These are phyloP conservation scores for Conopomorpha cramerella DNA, from an alignment of 1,140 invertebrate species.

Conservation along the genomic window DNA sequence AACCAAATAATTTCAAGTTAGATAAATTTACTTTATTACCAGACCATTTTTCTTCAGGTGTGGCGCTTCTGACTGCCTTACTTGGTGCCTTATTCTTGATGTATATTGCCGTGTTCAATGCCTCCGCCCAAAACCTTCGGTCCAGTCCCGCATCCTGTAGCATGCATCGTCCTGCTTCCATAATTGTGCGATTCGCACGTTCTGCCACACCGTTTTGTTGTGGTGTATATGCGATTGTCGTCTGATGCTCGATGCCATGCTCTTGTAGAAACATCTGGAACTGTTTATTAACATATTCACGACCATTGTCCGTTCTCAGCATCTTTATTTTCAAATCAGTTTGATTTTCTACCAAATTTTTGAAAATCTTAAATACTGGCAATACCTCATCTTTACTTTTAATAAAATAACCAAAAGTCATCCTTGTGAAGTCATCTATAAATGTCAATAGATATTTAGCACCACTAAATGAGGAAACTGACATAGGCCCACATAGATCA, in stretches of 20 bases:
- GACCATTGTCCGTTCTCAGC: background rate
- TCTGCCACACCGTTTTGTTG: slow-evolving; percentile 33
- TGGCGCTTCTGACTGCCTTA: slow-evolving; percentile 11
- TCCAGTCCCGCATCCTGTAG: background rate
- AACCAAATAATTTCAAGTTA: slow-evolving; percentile 42
- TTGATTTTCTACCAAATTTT: background rate
- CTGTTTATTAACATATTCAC: slow-evolving; percentile 1
- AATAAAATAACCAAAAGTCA: slow-evolving; percentile 21
- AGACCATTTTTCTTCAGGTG: slow-evolving; percentile 36
- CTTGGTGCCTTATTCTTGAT: slow-evolving; percentile 5
- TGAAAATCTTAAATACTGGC: slow-evolving; percentile 16
- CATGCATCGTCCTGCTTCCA: slow-evolving; percentile 12
- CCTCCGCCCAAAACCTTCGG: slow-evolving; percentile 3
- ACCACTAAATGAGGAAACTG: slow-evolving; percentile 12
- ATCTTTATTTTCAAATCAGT: background rate
- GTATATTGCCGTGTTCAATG: slow-evolving; percentile 18
- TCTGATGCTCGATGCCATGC: slow-evolving; percentile 12
- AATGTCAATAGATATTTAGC: slow-evolving; percentile 21
- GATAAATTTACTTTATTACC: slow-evolving; percentile 26
- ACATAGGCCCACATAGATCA: slow-evolving; percentile 30
- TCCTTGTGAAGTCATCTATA: slow-evolving; percentile 24
- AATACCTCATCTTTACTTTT: slow-evolving; percentile 10
- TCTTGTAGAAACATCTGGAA: slow-evolving; percentile 4
- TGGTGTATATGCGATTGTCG: slow-evolving; percentile 20
- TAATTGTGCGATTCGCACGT: slow-evolving; percentile 16